Conservation (phyloP, 2,797 vertebrate species). For the Microcaecilia unicolor region DNA sequence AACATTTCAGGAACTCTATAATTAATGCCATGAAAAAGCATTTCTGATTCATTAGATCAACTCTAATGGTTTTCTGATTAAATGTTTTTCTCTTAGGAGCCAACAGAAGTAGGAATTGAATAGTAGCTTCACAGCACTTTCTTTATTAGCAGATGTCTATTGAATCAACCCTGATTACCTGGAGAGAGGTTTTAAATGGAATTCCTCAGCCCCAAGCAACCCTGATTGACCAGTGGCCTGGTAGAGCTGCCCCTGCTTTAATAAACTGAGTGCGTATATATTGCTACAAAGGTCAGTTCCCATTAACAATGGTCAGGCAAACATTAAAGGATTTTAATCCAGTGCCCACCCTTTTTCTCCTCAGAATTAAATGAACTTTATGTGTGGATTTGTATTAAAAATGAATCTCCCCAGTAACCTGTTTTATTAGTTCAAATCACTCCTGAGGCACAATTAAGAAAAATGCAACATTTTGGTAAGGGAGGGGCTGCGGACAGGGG, state of each 20-base stretch:
- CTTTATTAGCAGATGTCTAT: conserved; percentile 43
- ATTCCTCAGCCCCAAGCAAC: conserved; percentile 52
- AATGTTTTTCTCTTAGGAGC: conserved; percentile 46
- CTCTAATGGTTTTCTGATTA: conserved; percentile 52
- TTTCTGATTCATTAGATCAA: conserved; percentile 56
- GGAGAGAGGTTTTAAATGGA: conserved; percentile 51
- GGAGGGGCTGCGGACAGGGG: too few species aligned
- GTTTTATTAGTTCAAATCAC: background rate
- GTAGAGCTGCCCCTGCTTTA: conserved; percentile 34
- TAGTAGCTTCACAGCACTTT: conserved; percentile 39
- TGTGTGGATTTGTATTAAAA: conserved; percentile 1
- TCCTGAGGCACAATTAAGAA: background rate
- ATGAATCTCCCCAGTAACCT: background rate
- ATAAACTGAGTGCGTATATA: conserved; percentile 40
- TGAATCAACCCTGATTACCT: conserved; percentile 54
- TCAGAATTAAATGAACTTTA: conserved; percentile 10
- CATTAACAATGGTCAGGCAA: conserved; percentile 24
- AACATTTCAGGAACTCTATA: conserved; percentile 44
- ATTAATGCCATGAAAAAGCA: conserved; percentile 49
- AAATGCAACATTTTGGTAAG: background rate
- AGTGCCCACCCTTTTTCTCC: conserved; percentile 3
- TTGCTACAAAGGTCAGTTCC: conserved; percentile 43
- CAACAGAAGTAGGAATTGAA: conserved; percentile 47
- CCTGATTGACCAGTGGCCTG: conserved; percentile 43
- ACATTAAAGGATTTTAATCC: conserved; percentile 28